Percentiles rank a stretch among this genome's conserved stretches.
Conservation (phyloP, 1,140 invertebrate genomes). For the Ceratosolen solmsi region DNA sequence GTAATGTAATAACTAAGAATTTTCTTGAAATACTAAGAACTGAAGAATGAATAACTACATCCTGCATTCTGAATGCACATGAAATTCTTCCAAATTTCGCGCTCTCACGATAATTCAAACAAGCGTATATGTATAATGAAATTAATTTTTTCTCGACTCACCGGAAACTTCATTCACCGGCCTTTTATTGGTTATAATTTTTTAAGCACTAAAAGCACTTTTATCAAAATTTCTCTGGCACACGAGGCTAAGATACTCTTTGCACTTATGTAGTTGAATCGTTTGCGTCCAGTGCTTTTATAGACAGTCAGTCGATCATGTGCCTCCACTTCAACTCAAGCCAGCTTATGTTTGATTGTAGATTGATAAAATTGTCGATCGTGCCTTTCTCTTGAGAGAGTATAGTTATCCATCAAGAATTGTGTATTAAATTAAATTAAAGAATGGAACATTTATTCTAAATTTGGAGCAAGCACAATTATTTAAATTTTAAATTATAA, state of each 20-base stretch:
- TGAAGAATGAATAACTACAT: no score
- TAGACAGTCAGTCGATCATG: background rate
- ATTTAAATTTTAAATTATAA: no score
- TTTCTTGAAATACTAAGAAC: no score
- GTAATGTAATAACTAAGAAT: no score
- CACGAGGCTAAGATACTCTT: background rate
- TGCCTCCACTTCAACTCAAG: constrained; percentile 11
- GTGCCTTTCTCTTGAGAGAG: constrained; percentile 7
- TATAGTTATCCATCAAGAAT: background rate
- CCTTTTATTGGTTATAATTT: constrained; percentile 4
- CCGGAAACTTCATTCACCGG: constrained; percentile 57
- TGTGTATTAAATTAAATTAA: no score
- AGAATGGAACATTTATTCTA: no score
- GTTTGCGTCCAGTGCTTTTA: constrained; percentile 5
- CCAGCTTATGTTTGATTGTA: background rate
- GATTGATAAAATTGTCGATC: background rate
- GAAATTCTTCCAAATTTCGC: no score
- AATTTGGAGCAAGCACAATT: no score
- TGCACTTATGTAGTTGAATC: background rate
- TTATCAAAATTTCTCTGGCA: background rate
- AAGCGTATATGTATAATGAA: no score
- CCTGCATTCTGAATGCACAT: no score
- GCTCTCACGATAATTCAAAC: no score
- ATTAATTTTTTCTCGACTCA: constrained; percentile 54
- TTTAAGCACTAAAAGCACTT: background rate